Conservation (phyloP, 2,797 vertebrate genomes). For the Argya squamiceps region DNA sequence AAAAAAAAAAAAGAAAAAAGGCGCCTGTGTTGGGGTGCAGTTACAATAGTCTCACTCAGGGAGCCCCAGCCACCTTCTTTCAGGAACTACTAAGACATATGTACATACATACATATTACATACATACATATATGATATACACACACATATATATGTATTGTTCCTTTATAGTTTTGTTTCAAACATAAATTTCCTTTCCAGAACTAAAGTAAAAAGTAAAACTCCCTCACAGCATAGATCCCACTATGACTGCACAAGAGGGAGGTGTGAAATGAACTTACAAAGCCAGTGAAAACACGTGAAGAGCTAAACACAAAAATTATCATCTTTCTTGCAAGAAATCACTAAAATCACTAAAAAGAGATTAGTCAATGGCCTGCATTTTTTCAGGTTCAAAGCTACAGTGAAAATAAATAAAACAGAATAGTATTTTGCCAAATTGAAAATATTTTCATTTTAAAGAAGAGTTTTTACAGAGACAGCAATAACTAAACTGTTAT, state of each 20-base stretch:
- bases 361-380: neutral
- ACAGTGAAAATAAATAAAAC: neutral
- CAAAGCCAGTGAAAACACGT: neutral
- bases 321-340: neutral
- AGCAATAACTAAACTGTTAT: neutral
- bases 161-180: neutral
- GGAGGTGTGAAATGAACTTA: neutral
- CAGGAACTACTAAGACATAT: neutral
- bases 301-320: neutral
- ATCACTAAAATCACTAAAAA: neutral
- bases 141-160: neutral
- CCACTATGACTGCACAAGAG: neutral
- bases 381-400: neutral
- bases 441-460: neutral
- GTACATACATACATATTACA: neutral
- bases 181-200: neutral
- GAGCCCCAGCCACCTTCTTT: neutral
- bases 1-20: neutral
- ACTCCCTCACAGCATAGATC: neutral
- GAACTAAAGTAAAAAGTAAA: neutral
- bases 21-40: rapidly evolving
- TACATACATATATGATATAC: too few relatives aligned
- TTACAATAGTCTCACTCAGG: neutral
- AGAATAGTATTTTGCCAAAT: neutral
- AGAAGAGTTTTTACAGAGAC: neutral